Evolutionary conservation across 2,888 invertebrate species (phyloP).

Genomic region (Eulithis testata): DNA sequence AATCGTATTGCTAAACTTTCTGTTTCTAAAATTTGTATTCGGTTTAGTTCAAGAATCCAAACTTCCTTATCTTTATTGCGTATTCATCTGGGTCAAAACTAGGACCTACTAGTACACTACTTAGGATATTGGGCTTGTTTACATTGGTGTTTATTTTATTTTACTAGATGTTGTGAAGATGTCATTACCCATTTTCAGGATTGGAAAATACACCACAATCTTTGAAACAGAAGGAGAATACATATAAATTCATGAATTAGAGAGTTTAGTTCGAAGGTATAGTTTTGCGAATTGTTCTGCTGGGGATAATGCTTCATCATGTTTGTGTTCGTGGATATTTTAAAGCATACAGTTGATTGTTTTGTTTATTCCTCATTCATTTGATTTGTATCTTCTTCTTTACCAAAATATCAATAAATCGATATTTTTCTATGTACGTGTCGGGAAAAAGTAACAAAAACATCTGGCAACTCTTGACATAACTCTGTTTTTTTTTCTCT

Average conservation of each 20-base stretch:
- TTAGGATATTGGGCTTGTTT: background rate
- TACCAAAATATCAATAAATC: too few relatives aligned
- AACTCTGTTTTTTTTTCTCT: constrained; percentile 1
- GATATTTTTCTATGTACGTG: background rate
- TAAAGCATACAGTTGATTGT: background rate
- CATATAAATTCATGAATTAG: constrained; percentile 42
- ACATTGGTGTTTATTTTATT: constrained; percentile 1
- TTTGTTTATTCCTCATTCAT: background rate
- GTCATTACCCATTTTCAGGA: constrained; percentile 63
- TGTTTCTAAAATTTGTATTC: background rate
- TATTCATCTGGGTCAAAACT: background rate
- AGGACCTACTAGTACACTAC: too few relatives aligned
- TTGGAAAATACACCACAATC: constrained; percentile 65
- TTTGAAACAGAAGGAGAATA: constrained; percentile 69
- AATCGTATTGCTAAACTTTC: too few relatives aligned
- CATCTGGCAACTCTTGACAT: background rate
- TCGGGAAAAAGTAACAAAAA: background rate
- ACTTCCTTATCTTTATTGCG: too few relatives aligned
- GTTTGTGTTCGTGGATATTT: constrained; percentile 35
- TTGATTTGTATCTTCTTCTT: background rate
- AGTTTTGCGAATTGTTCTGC: constrained; percentile 43
- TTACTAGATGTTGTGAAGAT: constrained; percentile 16
- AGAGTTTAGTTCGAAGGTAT: constrained; percentile 37
- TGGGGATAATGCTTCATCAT: constrained; percentile 52
- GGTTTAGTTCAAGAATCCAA: too few relatives aligned